phyloP scores from a whole-genome alignment of 2,113 vertebrate genomes.

The Peromyscus californicus region DNA sequence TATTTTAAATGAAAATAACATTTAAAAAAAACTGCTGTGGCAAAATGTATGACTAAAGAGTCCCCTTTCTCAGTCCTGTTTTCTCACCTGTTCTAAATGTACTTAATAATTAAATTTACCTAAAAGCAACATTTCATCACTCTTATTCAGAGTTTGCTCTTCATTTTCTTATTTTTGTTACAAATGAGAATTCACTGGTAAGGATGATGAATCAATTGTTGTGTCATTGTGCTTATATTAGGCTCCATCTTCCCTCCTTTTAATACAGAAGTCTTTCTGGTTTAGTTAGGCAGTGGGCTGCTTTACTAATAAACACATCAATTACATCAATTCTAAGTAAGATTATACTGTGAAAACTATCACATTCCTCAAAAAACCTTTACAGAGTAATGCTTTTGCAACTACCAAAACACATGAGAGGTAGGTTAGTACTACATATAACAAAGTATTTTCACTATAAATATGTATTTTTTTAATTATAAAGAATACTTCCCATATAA shows the following conservation, averaged over 20 bases:
- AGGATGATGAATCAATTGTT: constrained; percentile 70
- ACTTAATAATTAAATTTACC: constrained; percentile 40
- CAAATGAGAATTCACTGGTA: constrained; percentile 67
- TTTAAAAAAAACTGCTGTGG: not conserved
- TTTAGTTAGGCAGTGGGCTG: constrained; percentile 43
- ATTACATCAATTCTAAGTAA: constrained; percentile 72
- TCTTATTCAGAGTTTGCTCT: constrained; percentile 58
- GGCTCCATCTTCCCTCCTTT: not conserved
- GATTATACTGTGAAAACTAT: constrained; percentile 75
- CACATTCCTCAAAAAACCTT: constrained; percentile 67
- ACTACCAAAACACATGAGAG: constrained; percentile 69
- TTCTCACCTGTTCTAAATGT: constrained; percentile 48
- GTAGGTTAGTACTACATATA: constrained; percentile 56
- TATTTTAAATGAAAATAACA: not conserved
- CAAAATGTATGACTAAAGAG: constrained; percentile 26
- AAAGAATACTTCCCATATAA: not conserved
- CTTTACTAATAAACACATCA: constrained; percentile 64
- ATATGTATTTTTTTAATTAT: not conserved
- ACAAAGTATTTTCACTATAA: not conserved
- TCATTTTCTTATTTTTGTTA: constrained; percentile 43
- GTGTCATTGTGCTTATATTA: constrained; percentile 58
- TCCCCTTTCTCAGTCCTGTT: not conserved
- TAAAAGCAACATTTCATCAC: constrained; percentile 42
- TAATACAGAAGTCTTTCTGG: constrained; percentile 72
- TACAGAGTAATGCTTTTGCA: constrained; percentile 70